Conservation (phyloP, 2,113 vertebrate species). For the Scytalopus superciliaris region DNA sequence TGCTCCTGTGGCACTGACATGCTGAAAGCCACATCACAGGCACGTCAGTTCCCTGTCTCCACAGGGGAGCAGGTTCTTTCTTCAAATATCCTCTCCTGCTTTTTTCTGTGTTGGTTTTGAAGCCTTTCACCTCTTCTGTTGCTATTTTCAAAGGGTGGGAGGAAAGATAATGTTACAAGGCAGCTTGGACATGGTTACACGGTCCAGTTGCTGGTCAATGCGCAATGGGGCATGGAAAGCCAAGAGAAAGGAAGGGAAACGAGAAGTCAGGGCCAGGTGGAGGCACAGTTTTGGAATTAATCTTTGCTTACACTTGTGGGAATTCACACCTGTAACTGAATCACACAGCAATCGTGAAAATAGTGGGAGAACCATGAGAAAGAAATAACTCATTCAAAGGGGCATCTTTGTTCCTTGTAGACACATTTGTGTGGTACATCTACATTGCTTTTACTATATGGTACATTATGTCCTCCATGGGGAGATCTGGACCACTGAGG, state of each 20-base stretch:
- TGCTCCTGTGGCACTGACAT: constrained; percentile 40
- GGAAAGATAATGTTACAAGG: constrained; percentile 18
- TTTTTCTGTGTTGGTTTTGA: neutral
- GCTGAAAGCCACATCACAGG: constrained; percentile 56
- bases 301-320: neutral
- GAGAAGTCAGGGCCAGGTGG: neutral
- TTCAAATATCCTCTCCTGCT: constrained; percentile 22
- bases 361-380: neutral
- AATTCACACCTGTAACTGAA: neutral
- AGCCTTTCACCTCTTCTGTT: constrained; percentile 45
- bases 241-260: neutral
- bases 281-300: neutral
- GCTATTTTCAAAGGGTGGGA: constrained; percentile 31
- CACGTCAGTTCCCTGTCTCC: constrained; percentile 23
- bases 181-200: neutral
- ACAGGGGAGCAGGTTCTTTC: constrained; percentile 10
- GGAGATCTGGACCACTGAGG: neutral
- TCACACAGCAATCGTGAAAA: neutral
- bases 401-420: neutral
- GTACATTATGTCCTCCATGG: neutral
- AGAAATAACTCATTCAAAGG: neutral
- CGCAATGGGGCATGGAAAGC: neutral
- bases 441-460: neutral
- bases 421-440: neutral
- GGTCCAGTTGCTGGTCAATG: neutral